Evolutionary conservation across 2,113 vertebrate genomes (phyloP).

Genomic region (Laterallus jamaicensis): DNA sequence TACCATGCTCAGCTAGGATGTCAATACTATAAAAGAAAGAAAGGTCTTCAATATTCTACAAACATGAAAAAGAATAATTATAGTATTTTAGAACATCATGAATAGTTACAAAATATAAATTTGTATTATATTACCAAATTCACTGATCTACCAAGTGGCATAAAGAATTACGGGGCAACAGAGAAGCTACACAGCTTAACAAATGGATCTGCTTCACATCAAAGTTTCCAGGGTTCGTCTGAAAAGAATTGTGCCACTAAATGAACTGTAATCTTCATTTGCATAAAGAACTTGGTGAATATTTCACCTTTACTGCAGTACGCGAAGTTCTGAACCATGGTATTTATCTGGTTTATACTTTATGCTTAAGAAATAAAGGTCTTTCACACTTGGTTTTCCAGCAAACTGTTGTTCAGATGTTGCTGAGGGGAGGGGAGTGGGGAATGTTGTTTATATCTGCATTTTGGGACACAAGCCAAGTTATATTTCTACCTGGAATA

Average conservation of each 20-base stretch:
- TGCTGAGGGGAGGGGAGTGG: neutral
- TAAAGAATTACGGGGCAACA: neutral
- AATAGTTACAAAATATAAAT: neutral
- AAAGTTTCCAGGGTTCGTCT: neutral
- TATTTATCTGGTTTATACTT: neutral
- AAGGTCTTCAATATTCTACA: neutral
- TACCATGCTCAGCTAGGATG: neutral
- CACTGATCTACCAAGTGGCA: neutral
- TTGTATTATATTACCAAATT: neutral
- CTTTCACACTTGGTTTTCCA: neutral
- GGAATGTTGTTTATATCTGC: neutral
- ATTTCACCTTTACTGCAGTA: neutral
- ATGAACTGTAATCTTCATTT: neutral
- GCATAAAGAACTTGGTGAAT: neutral
- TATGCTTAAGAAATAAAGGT: neutral
- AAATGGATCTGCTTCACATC: neutral
- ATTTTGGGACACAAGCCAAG: conserved; percentile 3
- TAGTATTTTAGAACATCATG: neutral
- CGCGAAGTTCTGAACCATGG: neutral
- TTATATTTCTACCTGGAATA: neutral
- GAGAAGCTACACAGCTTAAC: neutral
- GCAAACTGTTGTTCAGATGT: neutral
- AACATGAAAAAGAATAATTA: neutral
- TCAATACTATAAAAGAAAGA: neutral
- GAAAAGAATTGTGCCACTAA: neutral